Conservation (phyloP, 2,113 vertebrate genomes). For the Corvus cornix region DNA sequence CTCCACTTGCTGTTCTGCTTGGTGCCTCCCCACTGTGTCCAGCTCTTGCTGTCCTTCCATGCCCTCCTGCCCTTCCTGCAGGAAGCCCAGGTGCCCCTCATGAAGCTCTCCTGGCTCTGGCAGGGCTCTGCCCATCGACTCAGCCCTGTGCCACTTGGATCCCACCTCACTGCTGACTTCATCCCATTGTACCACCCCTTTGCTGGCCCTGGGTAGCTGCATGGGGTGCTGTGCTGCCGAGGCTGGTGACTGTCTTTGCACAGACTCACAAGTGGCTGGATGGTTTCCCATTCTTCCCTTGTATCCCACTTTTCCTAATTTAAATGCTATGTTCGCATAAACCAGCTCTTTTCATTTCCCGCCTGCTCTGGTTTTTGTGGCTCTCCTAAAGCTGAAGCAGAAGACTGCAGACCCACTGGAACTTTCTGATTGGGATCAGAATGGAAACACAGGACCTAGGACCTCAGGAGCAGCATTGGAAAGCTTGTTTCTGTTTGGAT, state of each 20-base stretch:
- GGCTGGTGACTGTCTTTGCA: neutral
- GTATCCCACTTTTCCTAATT: neutral
- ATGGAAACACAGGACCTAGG: neutral
- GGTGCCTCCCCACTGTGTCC: accelerated
- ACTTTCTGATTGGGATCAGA: neutral
- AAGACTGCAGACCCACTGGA: neutral
- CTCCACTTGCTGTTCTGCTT: neutral
- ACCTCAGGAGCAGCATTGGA: neutral
- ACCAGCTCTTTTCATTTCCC: neutral
- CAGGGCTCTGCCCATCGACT: neutral
- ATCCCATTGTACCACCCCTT: neutral
- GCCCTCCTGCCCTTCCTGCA: accelerated
- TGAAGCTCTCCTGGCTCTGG: neutral
- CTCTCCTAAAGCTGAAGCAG: neutral
- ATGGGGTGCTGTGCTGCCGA: accelerated
- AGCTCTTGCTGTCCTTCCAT: neutral
- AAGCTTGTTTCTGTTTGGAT: neutral
- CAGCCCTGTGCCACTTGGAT: neutral
- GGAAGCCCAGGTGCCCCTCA: neutral
- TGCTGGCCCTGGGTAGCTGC: neutral
- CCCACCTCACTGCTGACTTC: accelerated
- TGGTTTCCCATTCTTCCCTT: neutral
- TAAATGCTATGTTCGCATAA: neutral
- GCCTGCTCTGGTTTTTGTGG: neutral
- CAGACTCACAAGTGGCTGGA: neutral